Evolutionary conservation across 2,888 invertebrate species (phyloP).

Genomic region (Drosophila nr. perissopoda): DNA sequence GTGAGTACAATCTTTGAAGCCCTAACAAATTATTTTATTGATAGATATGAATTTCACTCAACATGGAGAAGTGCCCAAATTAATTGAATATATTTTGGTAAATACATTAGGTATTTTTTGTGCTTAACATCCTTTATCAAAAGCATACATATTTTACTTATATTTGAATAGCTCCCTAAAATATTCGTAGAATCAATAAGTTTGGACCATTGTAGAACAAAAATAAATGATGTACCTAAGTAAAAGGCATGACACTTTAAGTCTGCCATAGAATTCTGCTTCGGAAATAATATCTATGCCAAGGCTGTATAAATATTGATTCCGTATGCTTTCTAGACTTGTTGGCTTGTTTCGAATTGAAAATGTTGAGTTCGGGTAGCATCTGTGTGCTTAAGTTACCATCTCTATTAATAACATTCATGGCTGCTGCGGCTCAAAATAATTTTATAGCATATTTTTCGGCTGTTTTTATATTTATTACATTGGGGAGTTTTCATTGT

Average conservation of each 20-base stretch:
- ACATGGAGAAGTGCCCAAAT: not conserved
- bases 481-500: constrained; percentile 82
- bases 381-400: not conserved
- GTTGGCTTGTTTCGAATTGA: not conserved
- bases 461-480: constrained; percentile 84
- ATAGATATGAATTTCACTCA: not conserved
- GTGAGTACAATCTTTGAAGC: not conserved
- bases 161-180: not conserved
- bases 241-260: not conserved
- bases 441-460: constrained; percentile 83
- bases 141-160: no score
- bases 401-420: constrained; percentile 38
- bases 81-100: not conserved
- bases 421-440: constrained; percentile 54
- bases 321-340: not conserved
- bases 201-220: not conserved
- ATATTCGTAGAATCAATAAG: not conserved
- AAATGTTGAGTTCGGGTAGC: not conserved
- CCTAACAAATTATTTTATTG: not conserved
- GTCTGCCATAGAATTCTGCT: not conserved
- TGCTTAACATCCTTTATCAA: not conserved
- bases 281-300: not conserved
- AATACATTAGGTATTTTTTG: not conserved
- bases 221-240: no score
- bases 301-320: not conserved